phyloP scores from a whole-genome alignment of 2,113 vertebrate species.

The Hystrix brachyura region DNA sequence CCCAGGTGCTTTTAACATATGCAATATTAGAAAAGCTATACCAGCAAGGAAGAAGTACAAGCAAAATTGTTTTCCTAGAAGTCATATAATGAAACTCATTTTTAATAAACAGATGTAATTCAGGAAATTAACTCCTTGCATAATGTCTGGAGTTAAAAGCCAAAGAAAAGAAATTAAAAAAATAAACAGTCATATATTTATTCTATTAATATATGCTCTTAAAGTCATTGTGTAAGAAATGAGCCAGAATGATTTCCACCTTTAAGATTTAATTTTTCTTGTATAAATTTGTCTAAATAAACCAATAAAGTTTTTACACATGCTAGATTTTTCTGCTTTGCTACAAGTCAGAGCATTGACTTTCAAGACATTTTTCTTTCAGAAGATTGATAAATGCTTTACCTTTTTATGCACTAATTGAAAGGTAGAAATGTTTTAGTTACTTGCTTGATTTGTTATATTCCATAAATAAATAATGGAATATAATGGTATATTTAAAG shows the following conservation, averaged over 20 bases:
- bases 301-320: constrained; percentile 36
- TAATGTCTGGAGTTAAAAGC: constrained; percentile 37
- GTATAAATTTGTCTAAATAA: constrained; percentile 63
- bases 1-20: constrained; percentile 45
- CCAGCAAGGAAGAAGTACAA: neutral
- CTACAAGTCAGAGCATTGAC: neutral
- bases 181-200: neutral
- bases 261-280: constrained; percentile 48
- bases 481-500: neutral
- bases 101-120: constrained; percentile 23
- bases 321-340: neutral
- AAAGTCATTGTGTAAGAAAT: constrained; percentile 39
- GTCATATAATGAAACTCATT: neutral
- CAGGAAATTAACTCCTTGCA: constrained; percentile 14
- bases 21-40: neutral
- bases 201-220: constrained; percentile 10
- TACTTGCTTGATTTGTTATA: neutral
- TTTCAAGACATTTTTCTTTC: neutral
- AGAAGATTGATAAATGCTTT: neutral
- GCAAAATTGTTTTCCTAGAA: constrained; percentile 23
- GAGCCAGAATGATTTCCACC: constrained; percentile 38
- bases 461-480: neutral
- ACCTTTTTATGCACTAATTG: neutral
- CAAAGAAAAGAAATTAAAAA: constrained; percentile 29
- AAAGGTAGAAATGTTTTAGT: constrained; percentile 24